Conservation (phyloP, 2,888 invertebrate species). For the Cataglyphis albicans region DNA sequence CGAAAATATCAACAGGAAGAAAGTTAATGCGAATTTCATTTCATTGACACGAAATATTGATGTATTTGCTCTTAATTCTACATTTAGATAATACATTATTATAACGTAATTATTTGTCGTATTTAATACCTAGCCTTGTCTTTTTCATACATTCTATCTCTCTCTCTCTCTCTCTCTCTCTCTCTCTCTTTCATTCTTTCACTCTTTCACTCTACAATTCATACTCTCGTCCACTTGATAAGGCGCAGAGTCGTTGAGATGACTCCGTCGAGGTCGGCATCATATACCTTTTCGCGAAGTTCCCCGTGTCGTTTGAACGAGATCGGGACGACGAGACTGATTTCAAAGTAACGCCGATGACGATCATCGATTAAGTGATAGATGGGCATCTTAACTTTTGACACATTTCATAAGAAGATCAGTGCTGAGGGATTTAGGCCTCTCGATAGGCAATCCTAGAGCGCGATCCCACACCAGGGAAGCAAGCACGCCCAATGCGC, state of each 20-base stretch:
- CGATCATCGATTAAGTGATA: slow-evolving; percentile 54
- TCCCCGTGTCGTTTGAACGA: slow-evolving; percentile 33
- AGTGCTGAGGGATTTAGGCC: slow-evolving; percentile 91
- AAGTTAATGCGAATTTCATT: background rate
- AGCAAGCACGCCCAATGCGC: slow-evolving; percentile 93
- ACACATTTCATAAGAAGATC: slow-evolving; percentile 84
- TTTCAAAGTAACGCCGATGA: slow-evolving; percentile 57
- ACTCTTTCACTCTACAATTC: background rate
- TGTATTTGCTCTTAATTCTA: slow-evolving; percentile 59
- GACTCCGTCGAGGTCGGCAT: slow-evolving; percentile 64
- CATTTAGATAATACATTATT: slow-evolving; percentile 62
- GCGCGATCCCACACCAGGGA: slow-evolving; percentile 94
- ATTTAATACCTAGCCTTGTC: slow-evolving; percentile 60
- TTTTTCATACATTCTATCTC: slow-evolving; percentile 1
- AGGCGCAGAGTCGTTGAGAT: slow-evolving; percentile 55
- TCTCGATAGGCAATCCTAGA: slow-evolving; percentile 93
- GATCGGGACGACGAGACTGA: slow-evolving; percentile 50
- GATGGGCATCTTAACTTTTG: slow-evolving; percentile 78
- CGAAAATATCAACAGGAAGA: slow-evolving; percentile 18
- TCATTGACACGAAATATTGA: slow-evolving; percentile 37
- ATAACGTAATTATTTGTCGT: slow-evolving; percentile 56
- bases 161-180: background rate
- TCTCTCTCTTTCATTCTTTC: background rate
- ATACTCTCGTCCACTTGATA: slow-evolving; percentile 19
- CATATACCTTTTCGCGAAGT: slow-evolving; percentile 58